Evolutionary conservation across 2,797 vertebrate species (phyloP), one percentile per base, ranked within the genome.

Genomic region (Falco concolor): DNA sequence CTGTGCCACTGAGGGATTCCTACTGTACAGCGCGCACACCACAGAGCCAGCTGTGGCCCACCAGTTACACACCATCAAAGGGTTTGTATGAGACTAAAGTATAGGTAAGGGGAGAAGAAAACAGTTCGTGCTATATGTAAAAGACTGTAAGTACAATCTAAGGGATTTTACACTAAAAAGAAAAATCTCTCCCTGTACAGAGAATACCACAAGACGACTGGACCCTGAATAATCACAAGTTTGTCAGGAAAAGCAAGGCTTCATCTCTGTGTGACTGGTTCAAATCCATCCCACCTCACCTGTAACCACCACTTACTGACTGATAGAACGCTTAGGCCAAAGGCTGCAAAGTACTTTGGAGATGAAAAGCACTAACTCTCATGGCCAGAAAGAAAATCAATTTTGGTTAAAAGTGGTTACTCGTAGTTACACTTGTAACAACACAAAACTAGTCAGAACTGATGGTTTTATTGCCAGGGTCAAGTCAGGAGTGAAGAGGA

Each of bases 1-100:
- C 94, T 98, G 97, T 97, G 95, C 75, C 61, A 82, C 88, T 78
- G 79, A 74, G 80, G 85, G 92, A 76, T 61, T 95, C 93, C 90
- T 93, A 87, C 86, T 34, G 69, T 13, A 73, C 34, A 64, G 70
- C 4, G 44, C 68, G 9, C 65, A 45, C 45, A 61, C 57, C 23
- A 86, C 49, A 84, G 2, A 84, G 84, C 84, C 59, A 77, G 79
- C 88, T 91, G 80, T 42, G 77, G 92, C 77, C 84, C 94, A 75
- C 76, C 30, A 68, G 74, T 54, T 18, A 52, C 91, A 80, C 47
- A 45, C 32, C 61, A 61, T 30, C 75, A 42, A 78, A 81, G 87
- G 67, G 27, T 34, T 47, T 87, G 74, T 27, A 40, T 0, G 12
- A 57, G 52, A 92, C 13, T 68, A 1, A 84, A 74, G 44, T 6